These are phyloP conservation scores for Lagodon rhomboides DNA, from an alignment of 2,797 vertebrate genomes.

Conservation along the genomic window DNA sequence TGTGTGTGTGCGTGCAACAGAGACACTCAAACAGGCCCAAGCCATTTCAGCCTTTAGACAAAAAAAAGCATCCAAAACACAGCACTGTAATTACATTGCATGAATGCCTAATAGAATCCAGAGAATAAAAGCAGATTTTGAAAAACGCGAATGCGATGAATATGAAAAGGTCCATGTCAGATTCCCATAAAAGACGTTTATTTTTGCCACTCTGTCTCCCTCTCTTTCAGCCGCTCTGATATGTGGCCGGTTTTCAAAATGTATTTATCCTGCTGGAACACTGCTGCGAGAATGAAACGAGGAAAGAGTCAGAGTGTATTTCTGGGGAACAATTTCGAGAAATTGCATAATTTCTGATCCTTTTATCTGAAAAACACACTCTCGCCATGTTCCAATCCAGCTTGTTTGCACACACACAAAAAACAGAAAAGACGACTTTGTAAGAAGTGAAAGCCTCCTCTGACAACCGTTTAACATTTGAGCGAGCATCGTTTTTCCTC, in stretches of 20 bases:
- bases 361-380: background rate
- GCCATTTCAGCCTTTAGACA: slow-evolving; percentile 27
- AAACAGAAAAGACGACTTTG: background rate
- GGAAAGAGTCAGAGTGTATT: background rate
- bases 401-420: background rate
- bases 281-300: background rate
- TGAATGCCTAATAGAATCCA: slow-evolving; percentile 19
- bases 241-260: slow-evolving; percentile 14
- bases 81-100: slow-evolving; percentile 22
- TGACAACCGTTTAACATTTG: background rate
- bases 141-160: slow-evolving; percentile 25
- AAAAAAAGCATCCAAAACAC: slow-evolving; percentile 1
- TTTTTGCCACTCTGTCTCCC: slow-evolving; percentile 6
- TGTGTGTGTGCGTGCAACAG: slow-evolving; percentile 11
- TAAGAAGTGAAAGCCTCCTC: background rate
- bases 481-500: background rate
- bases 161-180: slow-evolving; percentile 16
- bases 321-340: background rate
- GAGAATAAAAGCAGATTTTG: slow-evolving; percentile 30
- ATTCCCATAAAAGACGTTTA: slow-evolving; percentile 32
- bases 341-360: slow-evolving; percentile 19
- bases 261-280: slow-evolving; percentile 18
- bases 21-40: slow-evolving; percentile 29
- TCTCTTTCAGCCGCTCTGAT: slow-evolving; percentile 14
- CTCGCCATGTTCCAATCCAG: background rate